phyloP scores from a whole-genome alignment of 2,797 vertebrate species.

The Catamblyrhynchus diadema region DNA sequence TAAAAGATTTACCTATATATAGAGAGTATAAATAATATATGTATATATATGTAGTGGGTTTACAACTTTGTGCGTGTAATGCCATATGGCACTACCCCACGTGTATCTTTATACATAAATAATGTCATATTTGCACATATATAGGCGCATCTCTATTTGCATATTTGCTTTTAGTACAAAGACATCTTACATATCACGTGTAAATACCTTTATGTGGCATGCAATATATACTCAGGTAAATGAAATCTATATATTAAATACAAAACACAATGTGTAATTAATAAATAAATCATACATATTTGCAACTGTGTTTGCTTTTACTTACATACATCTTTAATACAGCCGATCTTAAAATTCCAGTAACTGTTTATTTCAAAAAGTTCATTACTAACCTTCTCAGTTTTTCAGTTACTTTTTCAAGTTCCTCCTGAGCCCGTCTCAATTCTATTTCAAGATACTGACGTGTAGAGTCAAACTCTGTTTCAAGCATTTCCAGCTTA shows the following conservation, averaged over 20 bases:
- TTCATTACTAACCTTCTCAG: conserved; percentile 83
- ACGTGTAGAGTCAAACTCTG: conserved; percentile 91
- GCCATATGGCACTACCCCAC: neutral
- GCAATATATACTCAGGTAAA: neutral
- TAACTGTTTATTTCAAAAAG: neutral
- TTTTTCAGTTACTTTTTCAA: conserved; percentile 95
- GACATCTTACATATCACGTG: neutral
- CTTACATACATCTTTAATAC: neutral
- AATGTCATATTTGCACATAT: neutral
- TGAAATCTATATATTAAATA: neutral
- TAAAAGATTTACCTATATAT: neutral
- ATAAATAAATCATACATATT: neutral
- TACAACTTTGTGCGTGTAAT: neutral
- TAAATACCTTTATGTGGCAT: neutral
- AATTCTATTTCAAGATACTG: conserved; percentile 95
- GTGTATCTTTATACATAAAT: neutral
- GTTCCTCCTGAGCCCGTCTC: conserved; percentile 90
- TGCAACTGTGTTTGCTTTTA: neutral
- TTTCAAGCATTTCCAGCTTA: conserved; percentile 94
- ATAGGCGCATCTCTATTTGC: neutral
- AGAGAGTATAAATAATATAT: neutral
- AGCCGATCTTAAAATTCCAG: neutral
- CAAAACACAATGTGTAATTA: neutral
- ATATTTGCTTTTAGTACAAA: neutral
- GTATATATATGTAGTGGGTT: neutral